These are phyloP conservation scores for Candidula unifasciata DNA, from an alignment of 2,888 invertebrate species.

Conservation along the genomic window DNA sequence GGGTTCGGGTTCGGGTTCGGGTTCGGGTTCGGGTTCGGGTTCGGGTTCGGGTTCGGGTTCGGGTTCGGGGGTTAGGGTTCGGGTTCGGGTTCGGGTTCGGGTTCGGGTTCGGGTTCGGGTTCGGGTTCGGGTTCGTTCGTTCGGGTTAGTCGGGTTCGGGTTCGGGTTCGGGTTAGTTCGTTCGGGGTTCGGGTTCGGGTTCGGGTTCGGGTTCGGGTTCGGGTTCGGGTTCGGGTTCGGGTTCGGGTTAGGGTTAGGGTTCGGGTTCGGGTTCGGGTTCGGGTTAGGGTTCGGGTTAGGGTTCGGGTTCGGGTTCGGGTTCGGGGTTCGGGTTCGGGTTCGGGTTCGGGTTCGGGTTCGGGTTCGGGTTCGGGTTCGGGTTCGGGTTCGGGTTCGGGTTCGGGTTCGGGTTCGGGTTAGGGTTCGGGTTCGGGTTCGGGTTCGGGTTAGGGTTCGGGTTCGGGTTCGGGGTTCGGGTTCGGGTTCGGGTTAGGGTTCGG, in stretches of 20 bases:
- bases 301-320: conserved; percentile 52
- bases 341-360: conserved; percentile 54
- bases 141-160: conserved; percentile 50
- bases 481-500: conserved; percentile 62
- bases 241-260: conserved; percentile 51
- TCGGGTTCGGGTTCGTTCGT: conserved; percentile 9
- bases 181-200: conserved; percentile 21
- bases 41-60: conserved; percentile 3
- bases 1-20: conserved; percentile 10
- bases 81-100: conserved; percentile 39
- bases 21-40: conserved; percentile 11
- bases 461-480: conserved; percentile 49
- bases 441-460: conserved; percentile 54
- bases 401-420: conserved; percentile 57
- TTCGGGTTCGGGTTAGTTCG: conserved; percentile 17
- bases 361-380: conserved; percentile 56
- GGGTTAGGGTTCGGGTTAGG: conserved; percentile 52
- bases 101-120: conserved; percentile 56
- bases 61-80: conserved; percentile 22
- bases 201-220: conserved; percentile 56
- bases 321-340: conserved; percentile 50
- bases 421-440: conserved; percentile 55
- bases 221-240: conserved; percentile 53
- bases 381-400: conserved; percentile 58
- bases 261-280: conserved; percentile 38